phyloP scores from a whole-genome alignment of 1,140 invertebrate genomes.

The Pectinophora gossypiella region DNA sequence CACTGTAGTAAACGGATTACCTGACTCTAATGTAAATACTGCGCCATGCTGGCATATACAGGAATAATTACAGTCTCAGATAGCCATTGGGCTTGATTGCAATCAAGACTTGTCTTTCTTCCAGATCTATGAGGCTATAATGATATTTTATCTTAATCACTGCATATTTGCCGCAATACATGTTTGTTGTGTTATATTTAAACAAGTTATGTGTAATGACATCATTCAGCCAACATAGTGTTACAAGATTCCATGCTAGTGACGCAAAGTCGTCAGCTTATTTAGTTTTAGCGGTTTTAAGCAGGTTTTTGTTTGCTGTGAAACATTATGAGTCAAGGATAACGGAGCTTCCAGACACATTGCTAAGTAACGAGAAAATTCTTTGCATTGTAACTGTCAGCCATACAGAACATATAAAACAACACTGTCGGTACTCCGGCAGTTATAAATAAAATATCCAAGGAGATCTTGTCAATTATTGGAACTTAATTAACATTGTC shows the following conservation, averaged over 20 bases:
- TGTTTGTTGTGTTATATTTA: background rate
- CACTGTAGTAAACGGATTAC: background rate
- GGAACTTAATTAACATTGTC: too few relatives aligned
- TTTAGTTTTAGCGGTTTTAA: conserved; percentile 1
- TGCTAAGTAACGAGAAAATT: too few relatives aligned
- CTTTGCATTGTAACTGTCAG: too few relatives aligned
- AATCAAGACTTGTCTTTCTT: background rate
- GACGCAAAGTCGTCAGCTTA: background rate
- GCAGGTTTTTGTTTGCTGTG: too few relatives aligned
- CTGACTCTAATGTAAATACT: background rate
- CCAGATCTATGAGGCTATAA: background rate
- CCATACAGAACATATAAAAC: too few relatives aligned
- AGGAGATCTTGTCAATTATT: background rate
- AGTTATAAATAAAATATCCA: background rate
- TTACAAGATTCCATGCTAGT: background rate
- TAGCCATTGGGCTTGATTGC: background rate
- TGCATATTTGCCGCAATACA: background rate
- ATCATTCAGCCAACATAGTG: background rate
- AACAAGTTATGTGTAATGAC: background rate
- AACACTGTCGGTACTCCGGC: background rate
- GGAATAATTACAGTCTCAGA: too few relatives aligned
- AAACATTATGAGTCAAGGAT: background rate
- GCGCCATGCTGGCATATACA: background rate
- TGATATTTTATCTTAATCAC: background rate
- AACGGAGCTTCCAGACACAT: background rate